Base-by-base conservation (phyloP, 1,140 invertebrate genomes). In the Schmidtea mediterranea region DNA sequence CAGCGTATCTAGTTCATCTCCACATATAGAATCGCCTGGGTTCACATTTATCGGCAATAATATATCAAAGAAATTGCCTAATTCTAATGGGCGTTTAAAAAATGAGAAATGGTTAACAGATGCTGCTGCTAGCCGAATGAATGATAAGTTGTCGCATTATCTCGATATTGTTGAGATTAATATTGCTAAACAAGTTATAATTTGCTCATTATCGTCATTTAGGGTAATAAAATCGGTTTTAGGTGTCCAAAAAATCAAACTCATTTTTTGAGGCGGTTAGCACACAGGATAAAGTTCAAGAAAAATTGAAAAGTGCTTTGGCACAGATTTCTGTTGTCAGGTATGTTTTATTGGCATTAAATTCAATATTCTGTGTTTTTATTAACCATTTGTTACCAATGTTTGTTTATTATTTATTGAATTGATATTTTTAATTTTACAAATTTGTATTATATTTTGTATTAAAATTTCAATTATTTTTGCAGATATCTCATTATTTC, bases 171-270 rank as follows among this genome's bases (percentile, higher is more conserved):
- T 92, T 24, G 87, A 95, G 69, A 79, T 89, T 52, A 78, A 82
- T 67, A 87, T 95, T 58, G 83, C 83, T 0, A 76, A 79, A 55
- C 84, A 92, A 70, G 86, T 94, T 43, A 79, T 84, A n/a, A 75
- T 80, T 52, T 84, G 87, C 63, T 90, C 84, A 5, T 80, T 80
- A 54, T 82, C 82, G 8, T 95, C 94, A 70, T 94, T 94, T 62
- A 77, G 84, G 66, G 83, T 83, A 8, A 89, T 94, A 80, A 79
- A 82, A 45, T 89, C 83, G 8, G 84, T 47, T 10, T 45, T 36
- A n/a, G 24, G 48, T 19, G 15, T 50, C 40, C 3, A 18, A 41
- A 10, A 41, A 41, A 41, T 22, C 21, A 12, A 22, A 41, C 21
- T 18, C 26, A 6, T 32, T 32, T 32, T 32, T 32, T 10, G 26